phyloP scores from a whole-genome alignment of 2,113 vertebrate species.

The Emberiza fucata region DNA sequence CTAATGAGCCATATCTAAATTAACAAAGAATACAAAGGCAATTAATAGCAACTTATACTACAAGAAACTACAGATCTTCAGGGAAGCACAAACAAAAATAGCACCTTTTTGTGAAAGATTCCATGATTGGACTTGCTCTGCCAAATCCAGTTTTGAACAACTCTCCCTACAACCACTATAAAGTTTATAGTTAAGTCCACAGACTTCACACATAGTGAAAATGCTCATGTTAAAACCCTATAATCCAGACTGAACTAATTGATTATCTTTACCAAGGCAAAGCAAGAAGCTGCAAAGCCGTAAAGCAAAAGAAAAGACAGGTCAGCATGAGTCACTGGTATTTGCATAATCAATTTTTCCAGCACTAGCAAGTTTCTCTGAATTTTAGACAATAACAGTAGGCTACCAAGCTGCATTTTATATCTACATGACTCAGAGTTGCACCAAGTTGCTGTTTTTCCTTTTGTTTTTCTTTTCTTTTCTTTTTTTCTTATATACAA shows the following conservation, averaged over 20 bases:
- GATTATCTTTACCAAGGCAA: slow-evolving; percentile 36
- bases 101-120: not conserved
- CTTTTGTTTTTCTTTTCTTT: not conserved
- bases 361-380: not conserved
- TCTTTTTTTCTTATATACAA: not conserved
- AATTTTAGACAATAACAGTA: not conserved
- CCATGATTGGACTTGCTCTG: accelerated
- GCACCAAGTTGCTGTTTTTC: not conserved
- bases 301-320: slow-evolving; percentile 24
- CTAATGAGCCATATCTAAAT: not conserved
- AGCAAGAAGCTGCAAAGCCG: not conserved
- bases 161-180: not conserved
- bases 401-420: not conserved
- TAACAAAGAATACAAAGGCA: not conserved
- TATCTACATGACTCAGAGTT: not conserved
- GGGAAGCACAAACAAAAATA: not conserved
- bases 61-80: not conserved
- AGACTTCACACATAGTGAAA: not conserved
- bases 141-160: not conserved
- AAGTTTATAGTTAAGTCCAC: not conserved
- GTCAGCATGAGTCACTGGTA: slow-evolving; percentile 13
- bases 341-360: slow-evolving; percentile 56
- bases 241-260: slow-evolving; percentile 30
- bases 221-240: not conserved
- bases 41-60: not conserved